These are phyloP conservation scores for Calyptomena viridis DNA, from an alignment of 2,113 vertebrate species.

Conservation along the genomic window DNA sequence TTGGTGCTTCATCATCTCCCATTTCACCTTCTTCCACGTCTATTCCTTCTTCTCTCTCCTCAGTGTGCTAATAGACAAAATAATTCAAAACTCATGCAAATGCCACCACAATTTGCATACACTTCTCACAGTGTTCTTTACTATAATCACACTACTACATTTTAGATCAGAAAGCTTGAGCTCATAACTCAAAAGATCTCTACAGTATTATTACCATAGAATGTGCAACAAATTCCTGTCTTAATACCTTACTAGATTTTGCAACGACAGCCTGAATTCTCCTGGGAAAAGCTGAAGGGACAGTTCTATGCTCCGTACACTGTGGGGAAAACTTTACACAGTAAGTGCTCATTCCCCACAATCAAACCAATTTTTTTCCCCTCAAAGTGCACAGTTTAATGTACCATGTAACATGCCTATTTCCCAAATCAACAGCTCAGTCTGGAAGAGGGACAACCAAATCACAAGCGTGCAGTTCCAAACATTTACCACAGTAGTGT, in stretches of 20 bases:
- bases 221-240: background rate
- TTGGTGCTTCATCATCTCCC: constrained; percentile 94
- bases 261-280: background rate
- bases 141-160: background rate
- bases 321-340: background rate
- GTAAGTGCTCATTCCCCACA: background rate
- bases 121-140: background rate
- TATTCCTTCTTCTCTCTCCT: constrained; percentile 93
- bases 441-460: background rate
- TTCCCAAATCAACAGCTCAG: background rate
- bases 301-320: background rate
- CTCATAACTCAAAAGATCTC: background rate
- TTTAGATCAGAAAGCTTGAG: background rate
- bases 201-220: background rate
- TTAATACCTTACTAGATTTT: background rate
- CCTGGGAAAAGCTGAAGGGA: background rate
- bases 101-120: background rate
- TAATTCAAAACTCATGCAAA: background rate
- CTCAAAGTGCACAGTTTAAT: background rate
- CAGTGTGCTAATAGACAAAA: constrained; percentile 75
- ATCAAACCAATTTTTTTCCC: background rate
- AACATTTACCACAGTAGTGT: background rate
- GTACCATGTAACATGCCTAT: background rate
- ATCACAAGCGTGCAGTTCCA: background rate
- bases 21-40: constrained; percentile 98